Base-by-base conservation (phyloP, 1,140 invertebrate species). In the Temnothorax nylanderi region DNA sequence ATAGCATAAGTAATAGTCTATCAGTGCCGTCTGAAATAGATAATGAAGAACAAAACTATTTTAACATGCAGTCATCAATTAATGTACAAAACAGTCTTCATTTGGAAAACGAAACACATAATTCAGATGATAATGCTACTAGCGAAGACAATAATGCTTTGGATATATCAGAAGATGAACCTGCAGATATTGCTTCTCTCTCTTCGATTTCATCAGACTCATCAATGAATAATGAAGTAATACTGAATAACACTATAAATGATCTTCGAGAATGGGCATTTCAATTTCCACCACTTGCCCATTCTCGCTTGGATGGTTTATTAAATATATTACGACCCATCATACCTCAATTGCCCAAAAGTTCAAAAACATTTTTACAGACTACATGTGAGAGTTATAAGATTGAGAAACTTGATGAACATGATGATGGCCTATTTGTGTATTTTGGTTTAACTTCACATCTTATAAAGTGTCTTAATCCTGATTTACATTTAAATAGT, bases 291-390 rank as follows among this genome's bases (percentile, higher is more conserved):
- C 56, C 56, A 8, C 2, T 58, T 58, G 1, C 56, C 10, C 56
- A 58, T 58, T 58, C 56, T 26, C 21, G 56, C 10, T 58, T 58
- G 3, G 56, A 58, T 11, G n/a, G 8, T 21, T 26, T 58, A 11
- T 58, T 58, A 26, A 58, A 58, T 58, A 58, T 58, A 58, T 58
- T 58, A 58, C n/a, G 56, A 21, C 56, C 56, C 21, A 58, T 58
- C 56, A 21, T 21, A 58, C 21, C 56, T 58, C 56, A 58, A 58
- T 58, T 58, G 56, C 56, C 21, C 56, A 58, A 58, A 10, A 58
- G 21, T 58, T 58, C 56, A 3, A 58, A 58, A 58, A 58, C 56
- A 58, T 58, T 58, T 58, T 58, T 58, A 11, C n/a, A 58, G 2
- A 58, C 54, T 56, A 21, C 56, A 21, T 58, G 56, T 58, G n/a